Evolutionary conservation across 2,113 vertebrate genomes (phyloP), one percentile per base, ranked within the genome.

Genomic region (Equus przewalskii): DNA sequence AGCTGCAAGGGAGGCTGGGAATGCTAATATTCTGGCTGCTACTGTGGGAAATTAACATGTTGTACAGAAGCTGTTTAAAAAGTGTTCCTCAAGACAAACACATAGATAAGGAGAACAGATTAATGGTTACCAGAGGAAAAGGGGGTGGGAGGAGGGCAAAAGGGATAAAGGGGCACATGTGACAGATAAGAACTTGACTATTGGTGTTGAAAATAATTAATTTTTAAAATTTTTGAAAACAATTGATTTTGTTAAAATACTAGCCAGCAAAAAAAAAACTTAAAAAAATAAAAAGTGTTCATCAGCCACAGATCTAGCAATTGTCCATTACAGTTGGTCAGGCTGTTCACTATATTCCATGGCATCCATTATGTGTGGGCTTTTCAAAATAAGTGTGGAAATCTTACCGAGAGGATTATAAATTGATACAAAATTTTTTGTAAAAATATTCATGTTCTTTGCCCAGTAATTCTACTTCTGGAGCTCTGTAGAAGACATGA

Each of bases 291-390:
- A 36, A 21, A 62, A 13, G 64, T 70, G 41, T 51, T 51, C 7
- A 9, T 65, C 64, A 76, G 84, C 36, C 28, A 7, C 51, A 18
- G 3, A 5, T 24, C 16, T 4, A 36, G 49, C 72, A 11, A 19
- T 10, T 33, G 24, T 33, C 24, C 64, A 5, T 44, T 14, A 36
- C 24, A 1, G 51, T 18, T 13, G 36, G 28, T 58, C 30, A 26
- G 67, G n/a, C n/a, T 58, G 22, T 44, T 60, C 2, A 0, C 54
- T 60, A n/a, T 18, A 30, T 19, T 62, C 26, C 5, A 0, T 26
- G n/a, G 18, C 64, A 8, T 33, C 51, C 21, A 15, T 10, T 1
- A 44, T 22, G 33, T 24, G 22, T 9, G n/a, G 65, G 33, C 56
- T n/a, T 82, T 88, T 94, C 56, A 44, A 19, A 72, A 72, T 44